Percentiles rank a stretch among this genome's conserved stretches.
These are phyloP conservation scores for Coenonympha arcania DNA, from an alignment of 2,888 invertebrate species.

Conservation along the genomic window DNA sequence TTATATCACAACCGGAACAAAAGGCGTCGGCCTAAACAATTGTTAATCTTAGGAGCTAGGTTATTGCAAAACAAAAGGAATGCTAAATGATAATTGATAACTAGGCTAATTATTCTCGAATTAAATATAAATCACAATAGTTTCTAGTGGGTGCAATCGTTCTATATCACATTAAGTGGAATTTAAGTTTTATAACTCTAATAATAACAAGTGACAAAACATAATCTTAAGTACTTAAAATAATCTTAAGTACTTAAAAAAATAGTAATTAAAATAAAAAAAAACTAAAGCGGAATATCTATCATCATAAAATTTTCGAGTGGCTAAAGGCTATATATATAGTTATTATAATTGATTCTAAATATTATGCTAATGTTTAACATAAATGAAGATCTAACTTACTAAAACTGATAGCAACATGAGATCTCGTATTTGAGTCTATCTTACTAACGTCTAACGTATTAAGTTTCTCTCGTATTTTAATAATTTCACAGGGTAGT, in stretches of 20 bases:
- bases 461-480: not conserved
- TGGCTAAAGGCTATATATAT: not conserved
- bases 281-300: not conserved
- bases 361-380: not conserved
- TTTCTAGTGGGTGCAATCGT: not conserved
- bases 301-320: not conserved
- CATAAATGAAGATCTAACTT: not conserved
- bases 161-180: slow-evolving; percentile 4
- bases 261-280: not conserved
- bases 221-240: slow-evolving; percentile 3
- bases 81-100: slow-evolving; percentile 14
- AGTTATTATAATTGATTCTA: not conserved
- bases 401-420: not conserved
- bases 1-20: slow-evolving; percentile 26
- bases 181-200: not conserved
- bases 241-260: no score
- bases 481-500: not conserved
- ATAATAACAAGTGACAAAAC: slow-evolving; percentile 1
- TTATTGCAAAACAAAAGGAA: slow-evolving; percentile 20
- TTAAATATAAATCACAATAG: slow-evolving; percentile 5
- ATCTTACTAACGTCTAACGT: not conserved
- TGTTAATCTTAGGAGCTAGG: slow-evolving; percentile 15
- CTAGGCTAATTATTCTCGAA: slow-evolving; percentile 7
- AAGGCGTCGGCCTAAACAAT: slow-evolving; percentile 20
- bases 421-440: not conserved